Evolutionary conservation across 2,888 invertebrate genomes (phyloP), one percentile per base, ranked within the genome.

Genomic region (Ariolimax columbianus): DNA sequence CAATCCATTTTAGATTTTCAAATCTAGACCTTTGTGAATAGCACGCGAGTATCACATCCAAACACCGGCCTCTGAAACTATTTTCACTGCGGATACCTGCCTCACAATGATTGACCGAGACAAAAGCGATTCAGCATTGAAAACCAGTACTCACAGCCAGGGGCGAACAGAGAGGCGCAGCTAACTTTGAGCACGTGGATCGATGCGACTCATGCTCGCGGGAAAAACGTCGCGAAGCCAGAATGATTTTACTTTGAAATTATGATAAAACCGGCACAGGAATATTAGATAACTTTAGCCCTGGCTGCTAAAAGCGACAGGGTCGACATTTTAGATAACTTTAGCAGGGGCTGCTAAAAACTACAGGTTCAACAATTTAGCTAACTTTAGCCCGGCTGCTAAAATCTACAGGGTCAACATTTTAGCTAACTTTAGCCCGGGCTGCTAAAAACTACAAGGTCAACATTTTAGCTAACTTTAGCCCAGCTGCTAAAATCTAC

Each of bases 131-230:
- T 63, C 2, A 63, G 59, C 59, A n/a, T n/a, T 63, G 4, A 63
- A 63, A n/a, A 4, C 59, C 26, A 63, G 59, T n/a, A 63, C 59
- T 63, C 59, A 63, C 59, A 63, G 59, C 59, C 59, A 26, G 26
- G 23, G n/a, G 59, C 59, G 59, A 63, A 63, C 59, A n/a, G 59
- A 63, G n/a, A 63, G n/a, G n/a, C 59, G 23, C 59, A 63, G 59
- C 55, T 55, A 55, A 55, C 55, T 55, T 55, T 55, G 55, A 55
- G 55, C 19, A 55, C 55, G 55, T 63, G n/a, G 59, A 63, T 63
- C 59, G 59, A 63, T 63, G 59, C 26, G 59, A n/a, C 11, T 63
- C 59, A n/a, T 23, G 59, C 59, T 4, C n/a, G n/a, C 1, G 7
- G 11, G n/a, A 63, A n/a, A 63, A 63, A 6, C 59, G 2, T 26